These are phyloP conservation scores for Cairina moschata DNA, from an alignment of 2,113 vertebrate species.

Conservation along the genomic window DNA sequence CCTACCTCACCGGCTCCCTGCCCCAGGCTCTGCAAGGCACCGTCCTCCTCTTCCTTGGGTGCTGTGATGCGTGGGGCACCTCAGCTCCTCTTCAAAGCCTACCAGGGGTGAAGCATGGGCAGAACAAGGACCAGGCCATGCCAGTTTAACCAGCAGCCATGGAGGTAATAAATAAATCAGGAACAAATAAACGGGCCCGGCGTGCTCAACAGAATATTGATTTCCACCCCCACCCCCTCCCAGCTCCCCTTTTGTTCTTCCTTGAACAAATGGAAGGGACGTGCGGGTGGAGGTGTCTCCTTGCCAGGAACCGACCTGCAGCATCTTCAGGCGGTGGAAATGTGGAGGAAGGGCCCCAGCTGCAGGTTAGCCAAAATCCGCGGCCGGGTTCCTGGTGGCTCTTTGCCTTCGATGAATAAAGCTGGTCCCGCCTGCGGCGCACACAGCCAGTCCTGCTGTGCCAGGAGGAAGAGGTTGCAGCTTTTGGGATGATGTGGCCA, in stretches of 20 bases:
- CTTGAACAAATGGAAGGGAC: background rate
- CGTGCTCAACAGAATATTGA: background rate
- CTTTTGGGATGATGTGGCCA: background rate
- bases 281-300: rapidly evolving
- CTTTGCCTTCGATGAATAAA: background rate
- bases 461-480: background rate
- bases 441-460: background rate
- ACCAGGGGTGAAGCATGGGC: background rate
- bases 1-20: slow-evolving; percentile 38
- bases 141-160: background rate
- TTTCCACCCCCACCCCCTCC: background rate
- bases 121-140: background rate
- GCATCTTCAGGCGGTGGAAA: background rate
- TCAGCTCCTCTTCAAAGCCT: background rate
- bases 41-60: background rate
- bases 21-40: background rate
- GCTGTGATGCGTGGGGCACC: background rate
- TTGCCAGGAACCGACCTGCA: rapidly evolving
- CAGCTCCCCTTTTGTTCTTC: background rate
- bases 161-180: background rate
- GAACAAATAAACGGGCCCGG: background rate
- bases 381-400: background rate
- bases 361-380: rapidly evolving
- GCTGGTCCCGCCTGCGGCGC: rapidly evolving
- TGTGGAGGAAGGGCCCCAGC: background rate